phyloP scores from a whole-genome alignment of 2,888 invertebrate species.

The Hyposoter didymator region DNA sequence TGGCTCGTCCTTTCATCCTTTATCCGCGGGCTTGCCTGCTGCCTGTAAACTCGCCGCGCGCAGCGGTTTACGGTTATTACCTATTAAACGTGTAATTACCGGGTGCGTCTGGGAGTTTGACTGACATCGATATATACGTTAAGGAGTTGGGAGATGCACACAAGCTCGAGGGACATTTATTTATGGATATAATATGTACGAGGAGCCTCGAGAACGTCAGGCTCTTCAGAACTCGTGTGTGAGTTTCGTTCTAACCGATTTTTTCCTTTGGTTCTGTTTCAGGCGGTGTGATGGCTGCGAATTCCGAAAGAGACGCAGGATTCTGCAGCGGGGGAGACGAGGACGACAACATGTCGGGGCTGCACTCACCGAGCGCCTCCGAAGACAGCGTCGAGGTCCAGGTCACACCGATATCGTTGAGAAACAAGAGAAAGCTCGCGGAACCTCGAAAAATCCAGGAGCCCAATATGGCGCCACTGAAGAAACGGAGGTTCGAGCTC shows the following conservation, averaged over 20 bases:
- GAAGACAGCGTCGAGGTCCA: slow-evolving; percentile 89
- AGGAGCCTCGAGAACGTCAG: neutral
- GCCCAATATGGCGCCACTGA: slow-evolving; percentile 88
- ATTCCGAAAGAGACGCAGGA: slow-evolving; percentile 88
- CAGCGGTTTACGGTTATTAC: slow-evolving; percentile 67
- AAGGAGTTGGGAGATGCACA: neutral
- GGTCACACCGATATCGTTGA: slow-evolving; percentile 86
- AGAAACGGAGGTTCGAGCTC: slow-evolving; percentile 84
- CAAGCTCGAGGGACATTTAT: neutral
- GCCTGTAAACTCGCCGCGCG: slow-evolving; percentile 36
- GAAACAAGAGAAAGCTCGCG: slow-evolving; percentile 88
- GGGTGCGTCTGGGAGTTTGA: slow-evolving; percentile 58
- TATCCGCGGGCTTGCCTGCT: slow-evolving; percentile 32
- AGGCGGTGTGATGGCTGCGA: slow-evolving; percentile 85
- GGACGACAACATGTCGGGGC: slow-evolving; percentile 85
- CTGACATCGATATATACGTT: slow-evolving; percentile 57
- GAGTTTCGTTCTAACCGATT: slow-evolving; percentile 26
- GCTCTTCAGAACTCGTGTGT: slow-evolving; percentile 8
- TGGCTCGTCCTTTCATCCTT: slow-evolving; percentile 33
- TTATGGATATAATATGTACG: neutral
- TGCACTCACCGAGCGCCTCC: slow-evolving; percentile 88
- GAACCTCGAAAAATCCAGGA: slow-evolving; percentile 88
- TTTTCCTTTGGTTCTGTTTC: slow-evolving; percentile 78
- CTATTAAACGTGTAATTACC: slow-evolving; percentile 69
- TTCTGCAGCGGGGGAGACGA: slow-evolving; percentile 91